Conservation (phyloP, 2,113 vertebrate genomes). For the Lagopus leucura region DNA sequence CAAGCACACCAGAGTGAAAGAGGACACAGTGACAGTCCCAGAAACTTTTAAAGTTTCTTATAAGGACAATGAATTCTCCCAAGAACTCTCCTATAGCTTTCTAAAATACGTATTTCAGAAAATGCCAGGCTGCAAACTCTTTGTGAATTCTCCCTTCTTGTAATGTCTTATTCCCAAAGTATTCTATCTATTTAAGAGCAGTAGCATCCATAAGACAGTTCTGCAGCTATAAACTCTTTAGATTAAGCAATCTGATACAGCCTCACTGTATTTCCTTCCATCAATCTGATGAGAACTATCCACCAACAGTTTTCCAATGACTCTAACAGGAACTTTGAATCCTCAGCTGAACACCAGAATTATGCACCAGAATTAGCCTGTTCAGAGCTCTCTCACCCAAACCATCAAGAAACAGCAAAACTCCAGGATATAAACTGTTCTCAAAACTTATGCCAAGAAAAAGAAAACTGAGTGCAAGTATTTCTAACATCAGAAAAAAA, state of each 20-base stretch:
- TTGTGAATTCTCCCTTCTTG: neutral
- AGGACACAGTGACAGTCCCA: neutral
- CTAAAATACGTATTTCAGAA: neutral
- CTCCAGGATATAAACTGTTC: neutral
- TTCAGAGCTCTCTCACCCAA: neutral
- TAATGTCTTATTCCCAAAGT: neutral
- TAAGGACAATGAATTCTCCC: neutral
- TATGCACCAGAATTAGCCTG: too few relatives aligned
- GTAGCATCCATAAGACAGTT: neutral
- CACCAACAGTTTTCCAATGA: neutral
- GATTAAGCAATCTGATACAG: neutral
- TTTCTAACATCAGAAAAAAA: neutral
- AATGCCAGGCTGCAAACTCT: neutral
- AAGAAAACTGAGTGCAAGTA: neutral
- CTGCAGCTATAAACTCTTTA: neutral
- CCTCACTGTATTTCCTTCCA: neutral
- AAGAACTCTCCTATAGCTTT: neutral
- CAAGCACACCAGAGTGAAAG: neutral
- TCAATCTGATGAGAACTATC: neutral
- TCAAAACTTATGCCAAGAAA: neutral
- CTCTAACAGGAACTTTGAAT: neutral
- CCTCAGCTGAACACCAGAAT: neutral
- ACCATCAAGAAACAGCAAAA: neutral
- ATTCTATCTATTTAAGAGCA: neutral
- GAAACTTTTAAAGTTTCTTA: neutral